A percentile compares a stretch with the other conserved stretches of the same genome.
These are phyloP conservation scores for Acipenser transmontanus DNA, from an alignment of 2,797 vertebrate species.

Conservation along the genomic window DNA sequence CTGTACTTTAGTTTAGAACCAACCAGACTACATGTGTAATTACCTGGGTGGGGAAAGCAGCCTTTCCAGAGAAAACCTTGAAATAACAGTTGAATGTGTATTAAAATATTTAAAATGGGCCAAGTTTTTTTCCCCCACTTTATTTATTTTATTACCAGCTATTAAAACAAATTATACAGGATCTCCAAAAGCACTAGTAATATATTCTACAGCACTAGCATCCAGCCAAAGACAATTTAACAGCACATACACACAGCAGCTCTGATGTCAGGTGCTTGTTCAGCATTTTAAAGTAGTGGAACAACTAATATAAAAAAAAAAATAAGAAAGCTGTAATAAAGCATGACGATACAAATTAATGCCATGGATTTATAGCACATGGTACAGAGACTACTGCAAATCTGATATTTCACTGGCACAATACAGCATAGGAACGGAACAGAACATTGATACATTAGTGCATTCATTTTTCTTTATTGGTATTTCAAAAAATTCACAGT, in stretches of 20 bases:
- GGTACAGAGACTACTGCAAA: not conserved
- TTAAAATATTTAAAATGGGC: no score
- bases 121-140: conserved; percentile 4
- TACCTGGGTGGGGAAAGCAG: no score
- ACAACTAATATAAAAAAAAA: not conserved
- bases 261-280: conserved; percentile 13
- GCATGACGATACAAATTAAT: not conserved
- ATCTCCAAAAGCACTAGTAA: conserved; percentile 39
- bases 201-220: conserved; percentile 33
- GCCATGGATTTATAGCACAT: not conserved
- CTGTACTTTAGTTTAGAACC: no score
- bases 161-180: conserved; percentile 37
- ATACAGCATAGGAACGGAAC: not conserved
- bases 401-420: not conserved
- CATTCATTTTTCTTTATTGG: not conserved
- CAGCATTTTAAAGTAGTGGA: conserved; percentile 16
- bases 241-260: conserved; percentile 18
- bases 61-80: no score
- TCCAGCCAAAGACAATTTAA: conserved; percentile 18
- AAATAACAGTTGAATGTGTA: no score
- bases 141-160: conserved; percentile 45
- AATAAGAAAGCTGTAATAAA: not conserved
- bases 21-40: no score
- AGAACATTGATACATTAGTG: not conserved
- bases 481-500: not conserved